These are phyloP conservation scores for Drosophila santomea DNA, from an alignment of 1,140 invertebrate genomes.

Conservation along the genomic window DNA sequence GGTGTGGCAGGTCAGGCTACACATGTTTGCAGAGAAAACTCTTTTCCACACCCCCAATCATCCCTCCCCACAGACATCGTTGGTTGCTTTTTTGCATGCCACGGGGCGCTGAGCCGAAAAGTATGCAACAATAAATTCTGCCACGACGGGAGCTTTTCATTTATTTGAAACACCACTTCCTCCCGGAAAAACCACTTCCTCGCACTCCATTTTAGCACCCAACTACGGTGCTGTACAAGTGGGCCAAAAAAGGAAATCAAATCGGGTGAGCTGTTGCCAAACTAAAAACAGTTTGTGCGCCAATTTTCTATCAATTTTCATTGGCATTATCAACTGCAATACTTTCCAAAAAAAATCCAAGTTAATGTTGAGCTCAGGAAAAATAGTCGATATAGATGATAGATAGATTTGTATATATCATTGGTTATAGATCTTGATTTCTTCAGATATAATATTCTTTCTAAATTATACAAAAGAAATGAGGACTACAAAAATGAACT, in stretches of 20 bases:
- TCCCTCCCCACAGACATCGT: not conserved
- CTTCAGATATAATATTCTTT: not conserved
- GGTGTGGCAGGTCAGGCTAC: slow-evolving; percentile 6
- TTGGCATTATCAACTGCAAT: slow-evolving; percentile 15
- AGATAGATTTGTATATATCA: not conserved
- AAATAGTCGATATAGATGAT: too few relatives aligned
- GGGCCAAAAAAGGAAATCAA: slow-evolving; percentile 30
- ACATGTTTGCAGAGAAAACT: slow-evolving; percentile 56
- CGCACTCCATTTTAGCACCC: slow-evolving; percentile 3
- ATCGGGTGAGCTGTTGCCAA: slow-evolving; percentile 63
- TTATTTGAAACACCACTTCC: slow-evolving; percentile 47
- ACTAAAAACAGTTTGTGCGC: slow-evolving; percentile 72
- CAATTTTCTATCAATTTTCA: slow-evolving; percentile 79
- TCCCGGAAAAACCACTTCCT: not conserved
- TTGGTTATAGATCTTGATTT: not conserved
- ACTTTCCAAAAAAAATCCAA: not conserved
- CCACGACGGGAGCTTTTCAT: slow-evolving; percentile 61
- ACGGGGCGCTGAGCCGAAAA: slow-evolving; percentile 75
- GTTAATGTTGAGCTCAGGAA: not conserved
- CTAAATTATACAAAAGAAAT: too few relatives aligned
- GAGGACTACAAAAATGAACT: not conserved
- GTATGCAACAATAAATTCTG: slow-evolving; percentile 79
- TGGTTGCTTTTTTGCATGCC: slow-evolving; percentile 30
- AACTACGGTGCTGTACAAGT: not conserved
- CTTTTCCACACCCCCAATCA: slow-evolving; percentile 24